These are phyloP conservation scores for Misgurnus mizolepis DNA, from an alignment of 2,113 vertebrate species.

Conservation along the genomic window DNA sequence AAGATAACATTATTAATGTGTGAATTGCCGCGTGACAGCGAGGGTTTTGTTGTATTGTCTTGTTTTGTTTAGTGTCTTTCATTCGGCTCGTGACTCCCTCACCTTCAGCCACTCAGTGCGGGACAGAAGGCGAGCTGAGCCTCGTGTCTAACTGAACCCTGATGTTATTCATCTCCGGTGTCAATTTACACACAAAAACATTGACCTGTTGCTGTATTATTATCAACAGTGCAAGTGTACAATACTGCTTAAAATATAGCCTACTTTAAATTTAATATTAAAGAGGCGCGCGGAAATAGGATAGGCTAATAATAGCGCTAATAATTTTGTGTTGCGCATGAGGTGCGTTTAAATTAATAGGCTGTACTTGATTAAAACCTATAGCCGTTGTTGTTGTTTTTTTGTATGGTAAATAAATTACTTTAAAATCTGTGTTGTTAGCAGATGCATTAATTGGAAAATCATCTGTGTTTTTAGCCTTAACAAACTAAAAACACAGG, in stretches of 20 bases:
- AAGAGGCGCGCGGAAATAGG: not conserved
- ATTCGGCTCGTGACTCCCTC: slow-evolving; percentile 48
- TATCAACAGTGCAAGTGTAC: not conserved
- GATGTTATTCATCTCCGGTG: slow-evolving; percentile 17
- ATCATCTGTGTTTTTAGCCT: no score
- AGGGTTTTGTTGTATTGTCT: slow-evolving; percentile 41
- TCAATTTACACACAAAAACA: slow-evolving; percentile 33
- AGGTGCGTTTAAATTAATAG: no score
- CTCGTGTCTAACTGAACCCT: not conserved
- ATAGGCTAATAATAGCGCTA: no score
- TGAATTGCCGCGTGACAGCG: slow-evolving; percentile 20
- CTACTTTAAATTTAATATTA: not conserved
- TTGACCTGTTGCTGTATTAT: slow-evolving; percentile 44
- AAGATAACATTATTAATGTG: slow-evolving; percentile 31
- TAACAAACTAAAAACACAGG: no score
- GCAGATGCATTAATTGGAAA: no score
- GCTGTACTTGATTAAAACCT: no score
- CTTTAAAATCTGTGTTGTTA: no score
- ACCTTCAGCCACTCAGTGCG: slow-evolving; percentile 21
- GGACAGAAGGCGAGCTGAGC: slow-evolving; percentile 23
- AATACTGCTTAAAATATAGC: not conserved
- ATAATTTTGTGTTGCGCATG: no score
- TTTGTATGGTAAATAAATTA: no score
- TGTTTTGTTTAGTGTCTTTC: slow-evolving; percentile 48
- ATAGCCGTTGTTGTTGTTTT: no score